A percentile compares a stretch with the other conserved stretches of the same genome.
phyloP scores from a whole-genome alignment of 1,140 invertebrate species.

The Ips nitidus region DNA sequence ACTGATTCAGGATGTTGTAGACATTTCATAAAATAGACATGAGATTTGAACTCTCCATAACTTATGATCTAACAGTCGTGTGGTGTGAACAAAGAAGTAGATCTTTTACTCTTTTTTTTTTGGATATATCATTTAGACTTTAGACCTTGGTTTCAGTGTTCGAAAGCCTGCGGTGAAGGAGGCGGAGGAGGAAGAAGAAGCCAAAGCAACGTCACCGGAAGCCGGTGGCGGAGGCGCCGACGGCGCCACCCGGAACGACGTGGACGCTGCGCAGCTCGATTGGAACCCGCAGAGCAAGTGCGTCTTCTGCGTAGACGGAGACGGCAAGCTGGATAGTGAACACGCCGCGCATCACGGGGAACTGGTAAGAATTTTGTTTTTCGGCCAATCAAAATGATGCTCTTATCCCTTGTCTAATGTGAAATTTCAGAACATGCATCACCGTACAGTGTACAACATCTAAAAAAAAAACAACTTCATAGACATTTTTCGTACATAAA shows the following conservation, averaged over 20 bases:
- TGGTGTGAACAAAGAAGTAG: too few species aligned
- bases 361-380: slow-evolving; percentile 54
- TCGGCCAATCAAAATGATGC: neutral
- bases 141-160: slow-evolving; percentile 10
- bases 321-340: slow-evolving; percentile 70
- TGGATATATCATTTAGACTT: too few species aligned
- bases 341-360: slow-evolving; percentile 61
- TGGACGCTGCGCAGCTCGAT: slow-evolving; percentile 57
- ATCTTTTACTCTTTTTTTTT: too few species aligned
- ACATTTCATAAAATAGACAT: too few species aligned
- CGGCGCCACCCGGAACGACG: slow-evolving; percentile 35
- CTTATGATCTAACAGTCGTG: too few species aligned
- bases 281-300: slow-evolving; percentile 85
- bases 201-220: slow-evolving; percentile 39
- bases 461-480: too few species aligned
- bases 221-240: slow-evolving; percentile 47
- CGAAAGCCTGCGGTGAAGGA: slow-evolving; percentile 21
- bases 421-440: too few species aligned
- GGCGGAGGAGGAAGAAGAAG: slow-evolving; percentile 20
- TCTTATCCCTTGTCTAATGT: too few species aligned
- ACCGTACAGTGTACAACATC: too few species aligned
- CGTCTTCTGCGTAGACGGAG: slow-evolving; percentile 74
- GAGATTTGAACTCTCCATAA: too few species aligned
- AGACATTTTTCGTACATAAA: too few species aligned
- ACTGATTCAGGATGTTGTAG: too few species aligned